Evolutionary conservation across 2,888 invertebrate genomes (phyloP), one percentile per base, ranked within the genome.

Genomic region (Galerucella nymphaeae): DNA sequence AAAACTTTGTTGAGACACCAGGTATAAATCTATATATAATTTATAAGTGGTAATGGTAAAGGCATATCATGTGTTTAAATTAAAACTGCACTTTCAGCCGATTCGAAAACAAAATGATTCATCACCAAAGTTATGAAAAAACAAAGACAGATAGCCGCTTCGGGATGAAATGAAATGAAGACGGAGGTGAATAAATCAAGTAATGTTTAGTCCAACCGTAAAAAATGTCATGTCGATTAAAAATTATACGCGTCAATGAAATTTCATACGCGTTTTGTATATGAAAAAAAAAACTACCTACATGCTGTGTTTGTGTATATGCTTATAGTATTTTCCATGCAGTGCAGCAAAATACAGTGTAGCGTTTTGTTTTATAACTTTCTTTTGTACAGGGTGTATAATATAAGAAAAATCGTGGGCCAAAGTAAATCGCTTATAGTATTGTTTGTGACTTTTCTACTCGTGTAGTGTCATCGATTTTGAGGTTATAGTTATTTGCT

Each of bases 171-270:
- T 50, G 50, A 30, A 38, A 58, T n/a, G 20, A 23, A 23, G 23
- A 58, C 20, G n/a, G 30, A 58, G 14, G 14, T 58, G 20, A 58
- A 58, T 58, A 30, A 58, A 58, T 58, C 58, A 58, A 30, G 58
- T 30, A 23, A 30, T 58, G 58, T 58, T 58, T 16, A 58, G 20
- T 58, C 20, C 58, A 58, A 58, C 30, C 58, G 30, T 11, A 58
- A 58, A 58, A 58, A 58, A n/a, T 58, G 58, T 58, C 58, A 14
- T 58, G 58, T 58, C 58, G 58, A 58, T 58, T 20, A 58, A 58
- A 58, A 58, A 58, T 58, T 58, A 58, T 58, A 23, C 23, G 20
- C 30, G 20, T 58, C 58, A n/a, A 20, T 30, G 58, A 30, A 58
- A 58, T 58, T 58, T 58, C 2, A 58, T 58, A 58, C 13, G 58